A percentile compares a stretch with the other conserved stretches of the same genome.
phyloP scores from a whole-genome alignment of 2,888 invertebrate genomes.

The Patella depressa region DNA sequence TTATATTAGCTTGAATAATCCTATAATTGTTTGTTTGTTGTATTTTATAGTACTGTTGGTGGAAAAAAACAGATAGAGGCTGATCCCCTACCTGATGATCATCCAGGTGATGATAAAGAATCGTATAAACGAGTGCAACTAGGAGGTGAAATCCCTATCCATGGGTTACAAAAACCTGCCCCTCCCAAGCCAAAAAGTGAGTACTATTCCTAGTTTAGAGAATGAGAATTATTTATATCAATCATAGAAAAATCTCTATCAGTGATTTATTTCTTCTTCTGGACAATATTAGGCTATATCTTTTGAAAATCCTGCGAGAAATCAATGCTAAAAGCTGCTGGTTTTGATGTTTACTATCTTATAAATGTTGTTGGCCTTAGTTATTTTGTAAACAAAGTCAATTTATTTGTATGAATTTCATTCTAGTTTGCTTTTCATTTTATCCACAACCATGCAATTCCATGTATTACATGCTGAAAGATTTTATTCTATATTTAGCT shows the following conservation, averaged over 20 bases:
- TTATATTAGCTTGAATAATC: no score
- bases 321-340: conserved; percentile 12
- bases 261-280: no score
- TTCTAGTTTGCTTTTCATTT: no score
- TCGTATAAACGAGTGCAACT: conserved; percentile 91
- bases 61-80: conserved; percentile 22
- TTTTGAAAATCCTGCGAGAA: neutral
- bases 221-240: neutral
- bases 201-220: conserved; percentile 27
- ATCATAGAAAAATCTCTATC: no score
- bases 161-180: conserved; percentile 91
- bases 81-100: conserved; percentile 23
- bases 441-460: no score
- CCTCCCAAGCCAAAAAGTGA: conserved; percentile 77
- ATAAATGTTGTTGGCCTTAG: no score
- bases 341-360: conserved; percentile 11
- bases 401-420: no score
- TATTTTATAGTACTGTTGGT: conserved; percentile 50
- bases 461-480: no score
- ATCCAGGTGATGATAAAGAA: conserved; percentile 66
- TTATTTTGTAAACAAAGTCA: no score
- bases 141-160: conserved; percentile 93
- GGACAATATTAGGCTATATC: no score
- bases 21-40: no score
- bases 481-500: no score